Percentiles rank a stretch among this genome's conserved stretches.
Conservation (phyloP, 2,888 invertebrate species). For the Pterobdella sp. region DNA sequence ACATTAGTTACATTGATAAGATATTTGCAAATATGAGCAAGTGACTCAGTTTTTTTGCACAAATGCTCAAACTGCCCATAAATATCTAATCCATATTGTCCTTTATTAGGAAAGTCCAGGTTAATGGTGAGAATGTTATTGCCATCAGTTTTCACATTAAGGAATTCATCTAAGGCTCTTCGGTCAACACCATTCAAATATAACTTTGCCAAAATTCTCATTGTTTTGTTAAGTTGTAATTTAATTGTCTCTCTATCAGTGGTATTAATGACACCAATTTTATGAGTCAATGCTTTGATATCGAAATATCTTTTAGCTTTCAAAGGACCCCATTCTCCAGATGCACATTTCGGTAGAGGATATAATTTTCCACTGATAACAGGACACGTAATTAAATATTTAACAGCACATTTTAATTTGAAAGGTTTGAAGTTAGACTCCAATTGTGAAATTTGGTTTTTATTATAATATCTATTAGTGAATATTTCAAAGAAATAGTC, state of each 20-base stretch:
- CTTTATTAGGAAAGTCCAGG: constrained; percentile 59
- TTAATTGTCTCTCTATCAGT: constrained; percentile 74
- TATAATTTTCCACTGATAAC: constrained; percentile 90
- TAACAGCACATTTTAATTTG: constrained; percentile 63
- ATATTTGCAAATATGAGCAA: constrained; percentile 98
- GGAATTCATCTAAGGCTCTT: constrained; percentile 79
- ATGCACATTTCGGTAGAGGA: constrained; percentile 89
- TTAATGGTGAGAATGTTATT: constrained; percentile 73
- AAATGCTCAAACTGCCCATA: constrained; percentile 74
- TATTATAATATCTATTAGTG: constrained; percentile 68
- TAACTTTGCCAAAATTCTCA: constrained; percentile 49
- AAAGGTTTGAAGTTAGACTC: constrained; percentile 48
- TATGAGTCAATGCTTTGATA: constrained; percentile 58
- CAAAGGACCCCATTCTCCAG: constrained; percentile 98
- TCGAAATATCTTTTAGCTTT: constrained; percentile 86
- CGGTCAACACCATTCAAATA: constrained; percentile 93
- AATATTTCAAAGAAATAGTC: constrained; percentile 92
- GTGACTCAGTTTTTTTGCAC: constrained; percentile 41
- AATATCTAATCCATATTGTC: constrained; percentile 93
- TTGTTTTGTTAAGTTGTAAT: constrained; percentile 56
- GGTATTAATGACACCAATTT: constrained; percentile 84
- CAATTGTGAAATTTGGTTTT: constrained; percentile 41
- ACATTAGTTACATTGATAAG: constrained; percentile 66
- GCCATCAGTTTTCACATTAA: constrained; percentile 71
- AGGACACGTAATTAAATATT: constrained; percentile 55